phyloP scores from a whole-genome alignment of 2,888 invertebrate genomes.

The Phoronis australis region DNA sequence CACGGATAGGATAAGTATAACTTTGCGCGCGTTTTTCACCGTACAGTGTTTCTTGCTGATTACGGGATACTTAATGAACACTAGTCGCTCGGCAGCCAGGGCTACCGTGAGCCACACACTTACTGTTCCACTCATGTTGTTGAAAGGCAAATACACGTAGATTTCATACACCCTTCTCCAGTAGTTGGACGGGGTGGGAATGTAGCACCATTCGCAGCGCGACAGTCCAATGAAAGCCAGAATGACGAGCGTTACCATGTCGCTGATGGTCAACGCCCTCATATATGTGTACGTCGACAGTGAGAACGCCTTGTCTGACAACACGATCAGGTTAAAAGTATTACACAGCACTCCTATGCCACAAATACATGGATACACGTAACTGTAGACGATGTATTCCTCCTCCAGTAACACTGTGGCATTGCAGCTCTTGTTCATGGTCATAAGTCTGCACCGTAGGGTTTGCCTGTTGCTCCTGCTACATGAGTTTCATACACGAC shows the following conservation, averaged over 20 bases:
- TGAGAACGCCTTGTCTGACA: not conserved
- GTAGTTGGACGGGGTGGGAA: not conserved
- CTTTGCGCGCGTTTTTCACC: not conserved
- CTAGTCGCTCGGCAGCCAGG: not conserved
- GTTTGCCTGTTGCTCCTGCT: too few species aligned
- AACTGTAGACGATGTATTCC: not conserved
- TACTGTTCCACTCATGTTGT: not conserved
- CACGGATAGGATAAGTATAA: not conserved
- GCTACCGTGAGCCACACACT: not conserved
- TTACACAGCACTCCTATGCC: not conserved
- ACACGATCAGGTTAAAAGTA: not conserved
- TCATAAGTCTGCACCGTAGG: too few species aligned
- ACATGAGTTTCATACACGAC: too few species aligned
- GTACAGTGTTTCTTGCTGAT: not conserved
- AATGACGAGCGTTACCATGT: not conserved
- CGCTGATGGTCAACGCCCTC: not conserved
- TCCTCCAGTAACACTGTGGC: too few species aligned
- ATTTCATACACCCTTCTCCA: not conserved
- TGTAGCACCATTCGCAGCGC: not conserved
- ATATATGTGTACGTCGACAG: not conserved
- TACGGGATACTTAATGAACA: not conserved
- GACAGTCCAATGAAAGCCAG: not conserved
- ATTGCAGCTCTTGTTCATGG: too few species aligned
- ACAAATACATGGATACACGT: not conserved
- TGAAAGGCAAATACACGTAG: not conserved